Evolutionary conservation across 2,888 invertebrate genomes (phyloP), one percentile per base, ranked within the genome.

Genomic region (Epistrophella euchroma): DNA sequence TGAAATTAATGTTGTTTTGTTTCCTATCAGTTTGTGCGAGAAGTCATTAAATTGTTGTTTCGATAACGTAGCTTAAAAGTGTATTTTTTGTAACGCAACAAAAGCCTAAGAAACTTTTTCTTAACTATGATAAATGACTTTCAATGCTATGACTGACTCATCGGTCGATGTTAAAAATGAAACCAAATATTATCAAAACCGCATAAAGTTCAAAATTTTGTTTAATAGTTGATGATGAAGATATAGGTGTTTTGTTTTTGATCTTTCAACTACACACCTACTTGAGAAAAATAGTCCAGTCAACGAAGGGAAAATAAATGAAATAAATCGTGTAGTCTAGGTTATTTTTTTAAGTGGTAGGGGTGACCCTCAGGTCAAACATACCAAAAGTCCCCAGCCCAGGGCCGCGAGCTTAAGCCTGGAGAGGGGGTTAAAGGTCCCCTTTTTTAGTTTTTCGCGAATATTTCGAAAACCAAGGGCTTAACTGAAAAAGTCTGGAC

Each of bases 11-110:
- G 40, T 68, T 78, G 52, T 55, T 66, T 74, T 10, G 60, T 47
- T 76, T 73, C 72, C 22, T 80, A 85, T 85, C 76, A 62, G 35
- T 43, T 80, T 60, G 50, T 73, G n/a, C n/a, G 47, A 70, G 81
- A 73, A 77, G 80, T 80, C 85, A 85, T 85, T 85, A 85, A 68
- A 81, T 80, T 73, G 72, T 62, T 77, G 45, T 81, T 77, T 73
- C 70, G 76, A 85, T 85, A 72, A 85, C 35, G 72, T 68, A 40
- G 50, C 40, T 56, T 62, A 70, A n/a, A n/a, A 37, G 68, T 68
- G 13, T 37, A n/a, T 58, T 80, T 85, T 71, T 85, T 76, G 56
- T 17, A 43, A 55, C 45, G 56, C 52, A 58, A 66, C 25, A 19
- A 52, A 72, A 40, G 45, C 22, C 56, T 56, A 15, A 35, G 28